phyloP scores from a whole-genome alignment of 2,797 vertebrate genomes.

The Bovichtus variegatus region DNA sequence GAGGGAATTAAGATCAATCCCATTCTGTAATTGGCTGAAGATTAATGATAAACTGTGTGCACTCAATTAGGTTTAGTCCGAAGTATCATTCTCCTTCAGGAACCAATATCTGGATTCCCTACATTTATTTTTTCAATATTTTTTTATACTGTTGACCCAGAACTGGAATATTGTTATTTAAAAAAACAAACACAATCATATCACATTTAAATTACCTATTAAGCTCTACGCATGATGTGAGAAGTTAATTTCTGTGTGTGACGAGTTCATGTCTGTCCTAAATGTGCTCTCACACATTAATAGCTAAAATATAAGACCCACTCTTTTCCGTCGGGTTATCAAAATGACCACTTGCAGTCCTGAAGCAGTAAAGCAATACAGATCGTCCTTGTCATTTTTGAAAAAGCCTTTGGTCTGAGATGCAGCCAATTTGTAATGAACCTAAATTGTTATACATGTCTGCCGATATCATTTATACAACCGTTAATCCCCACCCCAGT shows the following conservation, averaged over 20 bases:
- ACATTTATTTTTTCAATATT: not conserved
- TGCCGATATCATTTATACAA: constrained; percentile 53
- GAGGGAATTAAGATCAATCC: constrained; percentile 64
- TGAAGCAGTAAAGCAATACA: constrained; percentile 44
- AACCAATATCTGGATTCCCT: constrained; percentile 34
- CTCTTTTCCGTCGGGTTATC: not conserved
- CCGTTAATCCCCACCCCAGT: constrained; percentile 26
- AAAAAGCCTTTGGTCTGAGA: constrained; percentile 32
- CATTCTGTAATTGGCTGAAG: constrained; percentile 62
- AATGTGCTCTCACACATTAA: constrained; percentile 4
- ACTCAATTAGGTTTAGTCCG: constrained; percentile 32
- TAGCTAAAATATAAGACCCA: not conserved
- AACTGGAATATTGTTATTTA: constrained; percentile 8
- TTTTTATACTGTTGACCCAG: constrained; percentile 17
- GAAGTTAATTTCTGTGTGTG: not conserved
- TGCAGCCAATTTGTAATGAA: constrained; percentile 55
- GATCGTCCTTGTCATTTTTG: constrained; percentile 24
- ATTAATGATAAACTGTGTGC: constrained; percentile 57
- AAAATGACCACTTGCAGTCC: constrained; percentile 19
- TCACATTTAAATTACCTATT: not conserved
- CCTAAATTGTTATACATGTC: constrained; percentile 66
- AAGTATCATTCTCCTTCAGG: constrained; percentile 20
- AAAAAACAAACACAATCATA: not conserved
- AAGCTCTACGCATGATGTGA: not conserved
- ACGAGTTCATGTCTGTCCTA: not conserved